Base-by-base conservation (phyloP, 2,797 vertebrate species). In the Parotocinclus haroldoi region DNA sequence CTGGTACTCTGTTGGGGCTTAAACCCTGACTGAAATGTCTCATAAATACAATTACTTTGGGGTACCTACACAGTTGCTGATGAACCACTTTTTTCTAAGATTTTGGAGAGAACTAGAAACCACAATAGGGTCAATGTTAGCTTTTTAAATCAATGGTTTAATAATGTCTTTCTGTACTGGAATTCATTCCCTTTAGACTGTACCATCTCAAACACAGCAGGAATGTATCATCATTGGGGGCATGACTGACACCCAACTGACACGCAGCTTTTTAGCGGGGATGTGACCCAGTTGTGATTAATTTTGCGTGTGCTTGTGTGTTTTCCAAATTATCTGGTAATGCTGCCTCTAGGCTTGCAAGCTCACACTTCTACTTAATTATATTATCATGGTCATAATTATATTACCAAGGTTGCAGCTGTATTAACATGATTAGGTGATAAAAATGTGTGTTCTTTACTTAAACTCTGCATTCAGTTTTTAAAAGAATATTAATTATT, bases 141-240 rank as follows among this genome's bases (percentile, higher is more conserved):
- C n/a, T n/a, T n/a, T n/a, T n/a, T n/a, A n/a, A n/a, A n/a, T n/a
- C n/a, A n/a, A n/a, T n/a, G n/a, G n/a, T n/a, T n/a, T n/a, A n/a
- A n/a, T 27, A 27, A 58, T 63, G 52, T 3, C 0, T 14, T 69
- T 61, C 54, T 19, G 12, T 45, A 13, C n/a, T 39, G 16, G 56
- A 74, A 69, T 69, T 7, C 40, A 63, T 66, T 75, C 58, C 65
- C 63, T 19, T 57, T 44, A 46, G 37, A 36, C 27, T n/a, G 48
- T 50, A 40, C 46, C 55, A 19, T 79, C 82, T 58, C 63, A 77
- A 78, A 83, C 81, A 79, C 80, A 66, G 73, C 62, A 62, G 59
- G 69, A 67, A 86, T 86, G 82, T 73, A 83, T 89, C 82, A 84
- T 75, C 61, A 85, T 85, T 86, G 85, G 69, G 54, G 68, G 58